Evolutionary conservation across 2,113 vertebrate genomes (phyloP), one percentile per base, ranked within the genome.

Genomic region (Oncorhynchus keta): DNA sequence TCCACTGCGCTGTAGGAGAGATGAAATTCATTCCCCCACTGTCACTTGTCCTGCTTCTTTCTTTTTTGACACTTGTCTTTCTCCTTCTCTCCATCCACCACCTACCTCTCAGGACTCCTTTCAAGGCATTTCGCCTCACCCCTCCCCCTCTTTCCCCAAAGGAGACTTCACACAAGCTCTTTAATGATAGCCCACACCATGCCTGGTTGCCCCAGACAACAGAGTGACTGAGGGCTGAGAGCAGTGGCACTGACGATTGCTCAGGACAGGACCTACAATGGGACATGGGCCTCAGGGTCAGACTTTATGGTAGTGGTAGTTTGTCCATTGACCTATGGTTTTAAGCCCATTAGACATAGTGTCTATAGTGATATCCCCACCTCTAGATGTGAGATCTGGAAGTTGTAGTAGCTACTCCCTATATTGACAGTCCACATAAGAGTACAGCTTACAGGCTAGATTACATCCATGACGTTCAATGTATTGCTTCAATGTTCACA

Each of bases 261-360:
- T 55, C 20, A 24, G 20, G 68, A 13, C 20, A 70, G 35, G 20
- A 70, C 35, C 16, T 9, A 22, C 24, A 70, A 39, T 68, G 13
- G 16, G 28, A 32, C 20, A 35, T 59, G 6, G 51, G 51, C 24
- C 16, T 16, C 24, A 57, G 26, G 2, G 14, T 32, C 51, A 32
- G 70, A n/a, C 26, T 18, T 72, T 57, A 24, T 72, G 70, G 51
- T 72, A 61, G 24, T 72, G 49, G 48, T 55, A 71, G 70, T 30
- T 69, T 64, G n/a, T 26, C 61, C 20, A 11, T 20, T 26, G 28
- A 32, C 24, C 51, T 51, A 61, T 28, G 24, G 2, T 14, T 8
- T 30, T 11, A 70, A 24, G 39, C 68, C 35, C 45, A 4, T 49
- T 70, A 45, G 48, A 55, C n/a, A 22, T 69, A 71, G 70, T 51